A percentile compares a stretch with the other conserved stretches of the same genome.
Evolutionary conservation across 1,140 invertebrate species (phyloP).

Genomic region (Aphaenogaster rudis): DNA sequence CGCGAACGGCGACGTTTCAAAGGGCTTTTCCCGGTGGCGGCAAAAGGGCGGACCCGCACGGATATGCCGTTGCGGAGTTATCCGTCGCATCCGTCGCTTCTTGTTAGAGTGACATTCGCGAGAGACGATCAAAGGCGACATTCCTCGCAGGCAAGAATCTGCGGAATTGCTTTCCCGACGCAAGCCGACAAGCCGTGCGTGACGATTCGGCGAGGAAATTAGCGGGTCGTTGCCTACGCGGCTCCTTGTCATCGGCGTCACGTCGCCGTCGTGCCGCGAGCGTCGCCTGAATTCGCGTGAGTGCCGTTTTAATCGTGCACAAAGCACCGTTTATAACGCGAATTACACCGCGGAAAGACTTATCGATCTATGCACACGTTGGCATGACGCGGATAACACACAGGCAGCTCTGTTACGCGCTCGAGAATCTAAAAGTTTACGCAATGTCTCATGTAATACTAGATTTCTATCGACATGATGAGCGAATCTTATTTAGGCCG

Average conservation of each 20-base stretch:
- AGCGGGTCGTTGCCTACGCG: slow-evolving; percentile 62
- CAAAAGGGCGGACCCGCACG: slow-evolving; percentile 62
- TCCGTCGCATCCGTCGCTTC: slow-evolving; percentile 62
- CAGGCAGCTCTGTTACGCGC: background rate
- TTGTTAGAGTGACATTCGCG: slow-evolving; percentile 70
- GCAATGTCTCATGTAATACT: background rate
- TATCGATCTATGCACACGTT: slow-evolving; percentile 23
- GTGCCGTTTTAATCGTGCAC: slow-evolving; percentile 51
- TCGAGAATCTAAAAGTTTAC: background rate
- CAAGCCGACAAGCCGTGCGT: slow-evolving; percentile 68
- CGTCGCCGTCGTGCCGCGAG: slow-evolving; percentile 15
- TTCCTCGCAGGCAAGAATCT: slow-evolving; percentile 76
- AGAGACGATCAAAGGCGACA: slow-evolving; percentile 77
- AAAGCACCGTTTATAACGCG: slow-evolving; percentile 46
- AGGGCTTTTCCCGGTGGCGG: slow-evolving; percentile 39
- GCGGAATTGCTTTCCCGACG: slow-evolving; percentile 75
- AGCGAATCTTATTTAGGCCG: background rate
- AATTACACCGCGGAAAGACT: slow-evolving; percentile 37
- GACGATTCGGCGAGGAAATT: slow-evolving; percentile 75
- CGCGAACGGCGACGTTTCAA: slow-evolving; percentile 64
- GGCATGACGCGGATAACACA: background rate
- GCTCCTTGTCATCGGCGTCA: slow-evolving; percentile 51
- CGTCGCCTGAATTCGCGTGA: slow-evolving; percentile 54
- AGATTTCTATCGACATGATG: background rate
- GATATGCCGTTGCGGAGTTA: slow-evolving; percentile 58